Conservation (phyloP, 2,797 vertebrate species). For the Erpetoichthys calabaricus region DNA sequence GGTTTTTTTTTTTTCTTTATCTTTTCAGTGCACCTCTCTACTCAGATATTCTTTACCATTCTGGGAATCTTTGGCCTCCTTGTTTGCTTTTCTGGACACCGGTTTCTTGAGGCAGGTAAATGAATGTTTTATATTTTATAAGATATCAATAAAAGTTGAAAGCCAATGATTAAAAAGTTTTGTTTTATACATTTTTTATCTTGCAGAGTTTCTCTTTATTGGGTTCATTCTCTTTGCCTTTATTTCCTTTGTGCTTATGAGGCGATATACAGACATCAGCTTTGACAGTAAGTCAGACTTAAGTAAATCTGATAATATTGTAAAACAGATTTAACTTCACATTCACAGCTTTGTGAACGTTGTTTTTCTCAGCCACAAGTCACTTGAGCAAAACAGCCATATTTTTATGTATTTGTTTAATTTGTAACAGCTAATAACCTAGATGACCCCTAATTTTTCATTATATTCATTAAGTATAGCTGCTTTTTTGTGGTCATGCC, state of each 20-base stretch:
- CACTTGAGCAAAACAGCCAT: no score
- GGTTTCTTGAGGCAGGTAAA: slow-evolving; percentile 16
- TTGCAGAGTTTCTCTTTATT: slow-evolving; percentile 17
- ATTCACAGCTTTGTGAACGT: no score
- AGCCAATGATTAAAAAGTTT: no score
- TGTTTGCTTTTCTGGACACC: slow-evolving; percentile 14
- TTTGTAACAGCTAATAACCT: no score
- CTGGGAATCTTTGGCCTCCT: slow-evolving; percentile 13
- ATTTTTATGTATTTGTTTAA: no score
- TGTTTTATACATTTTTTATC: background rate
- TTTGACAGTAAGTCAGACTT: slow-evolving; percentile 9
- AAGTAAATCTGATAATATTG: background rate
- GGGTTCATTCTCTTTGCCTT: slow-evolving; percentile 17
- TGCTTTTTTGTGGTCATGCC: no score
- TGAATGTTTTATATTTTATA: background rate
- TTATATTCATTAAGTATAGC: no score
- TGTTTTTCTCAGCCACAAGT: no score
- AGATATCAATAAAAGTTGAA: background rate
- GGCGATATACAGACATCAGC: slow-evolving; percentile 6
- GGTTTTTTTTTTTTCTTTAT: background rate
- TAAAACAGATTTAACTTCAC: no score
- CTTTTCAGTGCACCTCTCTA: slow-evolving; percentile 5
- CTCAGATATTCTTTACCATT: slow-evolving; percentile 11
- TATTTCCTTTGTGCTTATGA: slow-evolving; percentile 10
- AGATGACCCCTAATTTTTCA: no score